Base-by-base conservation (phyloP, 2,797 vertebrate genomes). In the Acanthurus lineatus region DNA sequence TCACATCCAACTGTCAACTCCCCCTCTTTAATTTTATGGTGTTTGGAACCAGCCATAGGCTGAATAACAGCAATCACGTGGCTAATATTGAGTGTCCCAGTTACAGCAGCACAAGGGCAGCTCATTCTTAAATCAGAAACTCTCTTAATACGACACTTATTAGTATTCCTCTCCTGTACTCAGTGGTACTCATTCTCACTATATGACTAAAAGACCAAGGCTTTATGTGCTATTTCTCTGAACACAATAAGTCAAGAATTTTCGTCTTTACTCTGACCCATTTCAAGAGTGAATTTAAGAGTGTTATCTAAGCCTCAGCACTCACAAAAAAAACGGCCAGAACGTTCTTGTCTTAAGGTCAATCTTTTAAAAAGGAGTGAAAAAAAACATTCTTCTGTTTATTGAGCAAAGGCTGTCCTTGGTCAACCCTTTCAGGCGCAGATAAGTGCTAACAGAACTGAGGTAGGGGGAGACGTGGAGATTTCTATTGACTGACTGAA, bases 401-500 rank as follows among this genome's bases (percentile, higher is more conserved):
- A 90, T 87, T 90, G 79, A 91, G 89, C 78, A 86, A 88, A 91
- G 73, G 83, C 82, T 87, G 90, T 91, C 91, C 89, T 92, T 89
- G 91, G 84, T 92, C 85, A 88, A 78, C 67, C 77, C 86, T 90
- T 88, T 92, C 87, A 91, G 83, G 80, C 73, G 17, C 69, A 88
- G 77, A 86, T 90, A 87, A 92, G 90, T 86, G 81, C 87, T 86
- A 89, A 88, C 88, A 89, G 69, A 89, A 81, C 69, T 42, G 61
- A 88, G 84, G 76, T 69, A 70, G 66, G 20, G 57, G 63, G 85
- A 76, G 81, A 87, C 69, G 66, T 75, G 68, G 79, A 89, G 77
- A 79, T 92, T 91, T 92, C 84, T 90, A 87, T 90, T 91, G 89
- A 92, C 89, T 87, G 87, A 85, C 84, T 89, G 80, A 88, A 85